Evolutionary conservation across 2,113 vertebrate species (phyloP).

Genomic region (Nicator chloris): DNA sequence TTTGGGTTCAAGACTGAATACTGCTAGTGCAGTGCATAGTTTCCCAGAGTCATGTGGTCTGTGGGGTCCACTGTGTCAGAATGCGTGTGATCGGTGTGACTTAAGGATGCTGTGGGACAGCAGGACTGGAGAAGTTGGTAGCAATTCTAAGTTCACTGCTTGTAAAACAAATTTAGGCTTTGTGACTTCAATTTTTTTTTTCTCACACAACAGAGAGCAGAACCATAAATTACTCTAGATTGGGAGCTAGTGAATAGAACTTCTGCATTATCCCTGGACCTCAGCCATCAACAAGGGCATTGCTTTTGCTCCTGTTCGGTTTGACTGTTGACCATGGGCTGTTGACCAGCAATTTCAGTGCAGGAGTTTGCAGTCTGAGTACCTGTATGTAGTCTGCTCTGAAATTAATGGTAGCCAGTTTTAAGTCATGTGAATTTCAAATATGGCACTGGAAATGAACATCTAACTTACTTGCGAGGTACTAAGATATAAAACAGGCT

Average conservation of each 20-base stretch:
- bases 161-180: neutral
- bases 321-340: neutral
- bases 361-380: neutral
- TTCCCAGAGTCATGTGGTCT: neutral
- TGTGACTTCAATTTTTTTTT: neutral
- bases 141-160: neutral
- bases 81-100: neutral
- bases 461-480: neutral
- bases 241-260: neutral
- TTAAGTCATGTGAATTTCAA: neutral
- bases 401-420: neutral
- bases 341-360: neutral
- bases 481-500: neutral
- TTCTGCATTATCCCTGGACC: neutral
- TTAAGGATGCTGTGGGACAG: neutral
- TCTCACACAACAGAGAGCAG: neutral
- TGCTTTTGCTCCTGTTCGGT: accelerated
- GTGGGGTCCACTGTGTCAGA: neutral
- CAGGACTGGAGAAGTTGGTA: neutral
- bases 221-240: neutral
- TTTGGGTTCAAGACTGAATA: neutral
- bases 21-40: neutral
- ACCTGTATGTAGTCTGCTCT: neutral
- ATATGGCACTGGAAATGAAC: neutral
- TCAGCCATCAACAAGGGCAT: neutral